Base-by-base conservation (phyloP, 2,797 vertebrate genomes). In the Xenentodon cancila region DNA sequence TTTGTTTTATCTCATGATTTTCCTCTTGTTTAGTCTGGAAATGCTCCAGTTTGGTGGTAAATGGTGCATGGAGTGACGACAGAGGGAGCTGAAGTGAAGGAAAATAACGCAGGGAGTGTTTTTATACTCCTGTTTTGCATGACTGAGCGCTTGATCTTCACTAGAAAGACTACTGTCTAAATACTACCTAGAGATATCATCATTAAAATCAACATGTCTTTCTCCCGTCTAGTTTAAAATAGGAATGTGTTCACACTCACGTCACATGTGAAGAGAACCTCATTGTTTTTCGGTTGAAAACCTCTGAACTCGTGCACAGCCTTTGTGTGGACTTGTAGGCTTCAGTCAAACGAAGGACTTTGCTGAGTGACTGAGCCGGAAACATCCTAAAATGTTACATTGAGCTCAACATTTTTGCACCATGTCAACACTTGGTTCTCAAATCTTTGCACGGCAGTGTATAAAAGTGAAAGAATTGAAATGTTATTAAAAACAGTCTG, bases 191-290 rank as follows among this genome's bases (percentile, higher is more conserved):
- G 45, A 77, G 80, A 83, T 85, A 81, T 79, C 77, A 78, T 82
- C 76, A 27, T 78, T 61, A 70, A 77, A 69, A 77, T 77, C 87
- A 87, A 73, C 82, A 74, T 78, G 76, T 69, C 44, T 59, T 62
- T 77, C 77, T 80, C 55, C 44, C 18, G 30, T 59, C 71, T 55
- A 20, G 3, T 68, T 57, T 74, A 73, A 84, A 89, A 75, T 51
- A 43, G 73, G 53, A 84, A 88, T 90, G 87, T 89, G 73, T 74
- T 82, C 68, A 43, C 52, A 44, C 57, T 84, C 46, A 22, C 58
- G 77, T 76, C 73, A 65, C 18, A 48, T 19, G 83, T 73, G 79
- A 80, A 75, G 68, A 58, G 52, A 84, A 88, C 81, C 80, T 50
- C 68, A 81, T 82, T 63, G 30, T 57, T 69, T 80, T 55, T 68